Base-by-base conservation (phyloP, 2,113 vertebrate genomes). In the Ptychochromis oligacanthus region DNA sequence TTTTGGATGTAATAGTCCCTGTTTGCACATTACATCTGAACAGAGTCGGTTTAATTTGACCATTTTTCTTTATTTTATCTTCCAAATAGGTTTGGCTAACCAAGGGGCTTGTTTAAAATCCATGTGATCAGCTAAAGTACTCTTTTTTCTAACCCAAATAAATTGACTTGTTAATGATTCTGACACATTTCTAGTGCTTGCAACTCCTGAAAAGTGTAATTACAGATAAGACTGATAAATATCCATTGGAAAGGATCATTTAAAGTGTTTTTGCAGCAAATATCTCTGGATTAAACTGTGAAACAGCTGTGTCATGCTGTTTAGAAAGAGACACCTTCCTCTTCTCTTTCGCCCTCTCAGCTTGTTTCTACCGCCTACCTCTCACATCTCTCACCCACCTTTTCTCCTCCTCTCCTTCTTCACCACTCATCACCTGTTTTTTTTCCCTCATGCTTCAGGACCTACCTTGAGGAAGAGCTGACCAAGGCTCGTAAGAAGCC, bases 401-500 rank as follows among this genome's bases (percentile, higher is more conserved):
- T 18, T 60, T 20, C 49, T 67, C 43, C 28, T 56, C 54, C 15
- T 36, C 13, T 82, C 3, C 20, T 1, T 9, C 18, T 26, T 40
- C 54, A 6, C 34, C 7, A 2, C 76, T 40, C 26, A 54, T 60
- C 20, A 18, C 56, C n/a, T 83, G 12, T 58, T 2, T 8, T 15
- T 20, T 61, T 56, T 2, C 5, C 36, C 14, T 49, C 11, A 24
- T 22, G 0, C 18, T 60, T 1, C 92, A 99, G 98, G 84, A 99
- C 98, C 0, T 99, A 99, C 93, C 93, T 99, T 79, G 98, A 99
- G 84, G 98, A 99, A 67, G 98, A 99, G 93, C 91, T 99, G 80
- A 97, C 96, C 20, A 99, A 99, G 90, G 98, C 98, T 34, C 95
- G 98, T 46, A 99, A 97, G 94, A 99, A 99, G 88, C 98, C 98